Base-by-base conservation (phyloP, 2,888 invertebrate genomes). In the Drosophila algonquin region DNA sequence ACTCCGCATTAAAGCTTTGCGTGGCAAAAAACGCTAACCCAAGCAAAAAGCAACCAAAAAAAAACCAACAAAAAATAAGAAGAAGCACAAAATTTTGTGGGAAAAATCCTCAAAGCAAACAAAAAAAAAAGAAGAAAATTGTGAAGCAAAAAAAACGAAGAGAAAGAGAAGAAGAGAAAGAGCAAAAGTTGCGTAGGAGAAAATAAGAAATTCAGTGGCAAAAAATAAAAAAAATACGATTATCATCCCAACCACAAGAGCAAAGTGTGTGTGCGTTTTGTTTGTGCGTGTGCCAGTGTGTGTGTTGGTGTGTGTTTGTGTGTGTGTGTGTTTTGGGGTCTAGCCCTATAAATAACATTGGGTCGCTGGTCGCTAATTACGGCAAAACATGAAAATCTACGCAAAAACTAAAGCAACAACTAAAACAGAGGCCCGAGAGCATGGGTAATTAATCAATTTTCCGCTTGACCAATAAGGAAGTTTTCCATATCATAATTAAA, bases 1-100 rank as follows among this genome's bases (percentile, higher is more conserved):
- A 86, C n/a, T 83, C 81, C 77, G 88, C 86, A 86, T 87, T 87
- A 87, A 86, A 86, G 86, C 83, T 76, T 88, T 87, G 85, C 88
- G 88, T 86, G 85, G 88, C 86, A 68, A 75, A 85, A 80, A 58
- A 70, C 73, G 85, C 87, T 81, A 84, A 84, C 56, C 68, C 60
- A 77, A 71, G 60, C 61, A 48, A 64, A 48, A 61, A 14, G 52
- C 45, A 48, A 50, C 50, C 47, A 61, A 61, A 51, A n/a, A 50
- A 56, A 68, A 35, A 35, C 60, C 56, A 68, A 69, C 56, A 68
- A 59, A 52, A 67, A 67, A 71, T 70, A 73, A 57, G 50, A 55
- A 73, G 14, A 6, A 40, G 14, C 14, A 14, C 14, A 40, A 40
- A 40, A 40, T 40, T 40, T 40, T 40, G 40, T 40, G 40, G 40